Base-by-base conservation (phyloP, 2,888 invertebrate species). In the Archips crataeganus region DNA sequence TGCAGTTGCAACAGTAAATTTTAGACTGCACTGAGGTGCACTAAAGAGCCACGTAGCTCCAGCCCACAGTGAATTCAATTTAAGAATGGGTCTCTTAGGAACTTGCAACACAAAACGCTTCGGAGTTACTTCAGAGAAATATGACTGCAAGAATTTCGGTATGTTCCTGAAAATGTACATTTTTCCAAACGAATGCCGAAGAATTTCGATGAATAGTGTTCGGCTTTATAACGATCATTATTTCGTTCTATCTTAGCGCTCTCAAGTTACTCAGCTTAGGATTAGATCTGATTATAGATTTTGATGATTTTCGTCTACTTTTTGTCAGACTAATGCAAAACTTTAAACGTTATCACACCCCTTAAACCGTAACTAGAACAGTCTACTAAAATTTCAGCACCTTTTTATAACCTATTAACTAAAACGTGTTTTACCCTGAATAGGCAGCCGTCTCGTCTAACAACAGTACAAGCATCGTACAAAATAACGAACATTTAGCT, bases 401-500 rank as follows among this genome's bases (percentile, higher is more conserved):
- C 51, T 23, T 8, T 54, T 15, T 11, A 6, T 34, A 59, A 59
- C 32, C 34, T 34, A 34, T 65, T 39, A 54, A 65, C 36, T 65
- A 54, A 57, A 60, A 15, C 49, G 8, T 45, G 42, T 11, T 66
- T 5, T 62, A 10, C 45, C 11, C 23, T 71, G 57, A 54, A 63
- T 63, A 65, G 49, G 45, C 9, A 47, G 23, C 6, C 66, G 42
- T 39, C 42, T 66, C 65, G 36, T 60, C 67, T 10, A 71, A 68
- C 67, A 68, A 72, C 57, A 23, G 23, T 23, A 23, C 23, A 57
- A 39, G 42, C 32, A 23, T 67, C 57, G 45, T 49, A 63, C 63
- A 72, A 72, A 63, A 72, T 67, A 75, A 71, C 76, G 63, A 70
- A 72, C 66, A 66, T 77, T 76, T 77, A 77, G 70, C 65, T 78